phyloP scores from a whole-genome alignment of 2,888 invertebrate species.

The Imbricaverruca yamaguchii region DNA sequence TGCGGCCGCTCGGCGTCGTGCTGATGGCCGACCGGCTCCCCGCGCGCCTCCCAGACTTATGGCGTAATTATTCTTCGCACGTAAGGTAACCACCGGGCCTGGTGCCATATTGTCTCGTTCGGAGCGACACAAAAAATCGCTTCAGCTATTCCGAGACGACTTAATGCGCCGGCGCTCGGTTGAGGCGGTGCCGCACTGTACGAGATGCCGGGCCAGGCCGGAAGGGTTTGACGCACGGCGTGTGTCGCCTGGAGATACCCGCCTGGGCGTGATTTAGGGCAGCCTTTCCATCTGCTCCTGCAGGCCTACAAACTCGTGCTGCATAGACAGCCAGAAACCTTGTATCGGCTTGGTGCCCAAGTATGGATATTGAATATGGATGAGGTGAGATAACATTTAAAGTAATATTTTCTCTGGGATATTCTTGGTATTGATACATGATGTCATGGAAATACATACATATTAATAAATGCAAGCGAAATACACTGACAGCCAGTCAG shows the following conservation, averaged over 20 bases:
- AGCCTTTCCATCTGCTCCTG: background rate
- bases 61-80: conserved; percentile 9
- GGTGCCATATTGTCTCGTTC: conserved; percentile 6
- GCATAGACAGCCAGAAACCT: background rate
- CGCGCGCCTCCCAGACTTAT: conserved; percentile 3
- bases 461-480: no score
- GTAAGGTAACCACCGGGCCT: conserved; percentile 4
- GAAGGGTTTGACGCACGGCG: background rate
- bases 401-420: no score
- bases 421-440: no score
- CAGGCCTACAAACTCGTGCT: no score
- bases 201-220: background rate
- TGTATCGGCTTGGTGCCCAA: background rate
- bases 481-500: no score
- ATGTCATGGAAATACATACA: no score
- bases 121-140: conserved; percentile 15
- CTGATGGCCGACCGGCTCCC: background rate
- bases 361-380: no score
- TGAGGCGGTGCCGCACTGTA: background rate
- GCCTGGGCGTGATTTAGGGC: background rate
- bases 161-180: background rate
- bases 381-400: no score
- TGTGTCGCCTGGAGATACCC: background rate
- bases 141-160: background rate
- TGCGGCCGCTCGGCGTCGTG: conserved; percentile 1